Conservation (phyloP, 2,113 vertebrate species). For the Hippocampus comes region DNA sequence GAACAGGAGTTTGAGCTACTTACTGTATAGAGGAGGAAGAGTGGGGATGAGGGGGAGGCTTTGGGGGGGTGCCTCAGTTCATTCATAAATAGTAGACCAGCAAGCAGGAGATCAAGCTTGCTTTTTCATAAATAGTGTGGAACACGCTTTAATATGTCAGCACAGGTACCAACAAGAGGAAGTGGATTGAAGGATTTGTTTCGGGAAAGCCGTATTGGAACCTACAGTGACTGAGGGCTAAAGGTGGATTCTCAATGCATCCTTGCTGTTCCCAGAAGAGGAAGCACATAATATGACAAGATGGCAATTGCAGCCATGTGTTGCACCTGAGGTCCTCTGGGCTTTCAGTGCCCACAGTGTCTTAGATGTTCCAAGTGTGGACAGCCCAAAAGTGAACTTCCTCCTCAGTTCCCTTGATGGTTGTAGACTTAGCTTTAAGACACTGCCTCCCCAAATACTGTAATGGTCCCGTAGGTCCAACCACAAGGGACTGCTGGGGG, state of each 20-base stretch:
- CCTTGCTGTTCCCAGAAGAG: background rate
- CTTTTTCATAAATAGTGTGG: slow-evolving; percentile 62
- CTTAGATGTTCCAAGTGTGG: slow-evolving; percentile 12
- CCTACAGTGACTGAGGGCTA: slow-evolving; percentile 3
- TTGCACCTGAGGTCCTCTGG: slow-evolving; percentile 1
- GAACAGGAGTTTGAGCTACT: slow-evolving; percentile 38
- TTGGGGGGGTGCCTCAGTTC: slow-evolving; percentile 70
- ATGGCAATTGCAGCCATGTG: slow-evolving; percentile 10
- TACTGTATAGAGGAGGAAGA: background rate
- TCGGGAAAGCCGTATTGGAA: slow-evolving; percentile 14
- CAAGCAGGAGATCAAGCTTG: slow-evolving; percentile 40
- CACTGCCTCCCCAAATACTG: slow-evolving; percentile 39
- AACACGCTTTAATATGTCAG: slow-evolving; percentile 6
- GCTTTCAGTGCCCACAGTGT: slow-evolving; percentile 1
- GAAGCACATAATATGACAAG: background rate
- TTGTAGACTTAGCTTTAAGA: slow-evolving; percentile 39
- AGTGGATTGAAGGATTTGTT: slow-evolving; percentile 19
- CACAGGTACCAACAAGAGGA: slow-evolving; percentile 22
- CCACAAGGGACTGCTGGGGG: slow-evolving; percentile 49
- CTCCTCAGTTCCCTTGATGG: slow-evolving; percentile 28
- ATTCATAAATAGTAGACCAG: slow-evolving; percentile 75
- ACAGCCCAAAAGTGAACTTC: slow-evolving; percentile 24
- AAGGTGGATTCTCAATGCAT: slow-evolving; percentile 11
- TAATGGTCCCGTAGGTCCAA: slow-evolving; percentile 40
- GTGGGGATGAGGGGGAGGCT: background rate